A percentile compares a stretch with the other conserved stretches of the same genome.
These are phyloP conservation scores for Coryphaenoides rupestris DNA, from an alignment of 2,113 vertebrate species.

Conservation along the genomic window DNA sequence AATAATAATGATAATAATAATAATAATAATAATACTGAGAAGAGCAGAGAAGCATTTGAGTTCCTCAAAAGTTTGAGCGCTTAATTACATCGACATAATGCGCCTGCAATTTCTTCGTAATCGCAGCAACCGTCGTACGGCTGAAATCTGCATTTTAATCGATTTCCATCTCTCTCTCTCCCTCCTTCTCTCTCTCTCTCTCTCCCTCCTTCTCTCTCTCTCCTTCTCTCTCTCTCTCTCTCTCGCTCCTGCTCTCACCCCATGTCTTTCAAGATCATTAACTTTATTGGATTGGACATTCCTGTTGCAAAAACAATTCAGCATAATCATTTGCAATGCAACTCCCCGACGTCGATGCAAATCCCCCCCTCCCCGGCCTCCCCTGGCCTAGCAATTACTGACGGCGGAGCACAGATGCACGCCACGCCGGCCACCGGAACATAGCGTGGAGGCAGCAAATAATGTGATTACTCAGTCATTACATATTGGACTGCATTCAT, in stretches of 20 bases:
- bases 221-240: conserved; percentile 22
- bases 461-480: conserved; percentile 75
- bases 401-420: conserved; percentile 62
- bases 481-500: conserved; percentile 69
- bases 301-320: conserved; percentile 75
- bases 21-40: conserved; percentile 5
- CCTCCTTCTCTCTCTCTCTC: not conserved
- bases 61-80: conserved; percentile 15
- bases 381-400: conserved; percentile 65
- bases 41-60: not conserved
- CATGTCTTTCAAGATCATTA: conserved; percentile 74
- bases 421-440: conserved; percentile 40
- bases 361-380: conserved; percentile 45
- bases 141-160: conserved; percentile 70
- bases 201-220: not conserved
- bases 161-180: conserved; percentile 25
- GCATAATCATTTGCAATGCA: conserved; percentile 66
- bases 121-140: conserved; percentile 21
- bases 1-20: too few relatives aligned
- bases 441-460: conserved; percentile 65
- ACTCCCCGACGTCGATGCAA: conserved; percentile 64
- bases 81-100: conserved; percentile 39
- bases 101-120: conserved; percentile 14
- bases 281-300: conserved; percentile 73
- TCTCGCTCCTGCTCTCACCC: conserved; percentile 10